phyloP scores from a whole-genome alignment of 2,888 invertebrate species.

The Oligia fasciuncula region DNA sequence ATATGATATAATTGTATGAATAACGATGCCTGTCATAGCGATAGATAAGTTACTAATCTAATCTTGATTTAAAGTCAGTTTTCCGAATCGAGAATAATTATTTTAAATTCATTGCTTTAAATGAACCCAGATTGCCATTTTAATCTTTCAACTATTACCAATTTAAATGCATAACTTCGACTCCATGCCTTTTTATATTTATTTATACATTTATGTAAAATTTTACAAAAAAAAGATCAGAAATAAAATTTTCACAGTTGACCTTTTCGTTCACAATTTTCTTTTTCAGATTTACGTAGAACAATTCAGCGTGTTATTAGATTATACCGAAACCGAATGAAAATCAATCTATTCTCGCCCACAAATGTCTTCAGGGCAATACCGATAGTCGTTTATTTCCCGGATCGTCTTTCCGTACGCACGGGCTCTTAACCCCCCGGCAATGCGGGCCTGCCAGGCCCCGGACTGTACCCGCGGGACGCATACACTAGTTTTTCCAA shows the following conservation, averaged over 20 bases:
- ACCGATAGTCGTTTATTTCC: slow-evolving; percentile 76
- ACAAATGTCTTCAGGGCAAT: slow-evolving; percentile 74
- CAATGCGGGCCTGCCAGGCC: slow-evolving; percentile 74
- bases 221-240: background rate
- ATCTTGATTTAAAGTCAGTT: slow-evolving; percentile 43
- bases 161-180: slow-evolving; percentile 10
- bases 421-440: slow-evolving; percentile 76
- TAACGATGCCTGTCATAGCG: slow-evolving; percentile 29
- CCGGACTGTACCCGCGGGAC: slow-evolving; percentile 80
- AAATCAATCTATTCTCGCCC: slow-evolving; percentile 73
- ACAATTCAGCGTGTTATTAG: slow-evolving; percentile 40
- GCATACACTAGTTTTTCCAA: slow-evolving; percentile 89
- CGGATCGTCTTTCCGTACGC: slow-evolving; percentile 66
- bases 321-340: slow-evolving; percentile 67
- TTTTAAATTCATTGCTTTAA: slow-evolving; percentile 34
- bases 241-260: background rate
- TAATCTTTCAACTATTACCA: slow-evolving; percentile 35
- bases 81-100: slow-evolving; percentile 28
- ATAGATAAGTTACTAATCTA: slow-evolving; percentile 43
- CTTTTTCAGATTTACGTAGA: slow-evolving; percentile 21
- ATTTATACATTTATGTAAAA: slow-evolving; percentile 6
- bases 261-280: slow-evolving; percentile 3
- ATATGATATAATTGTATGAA: slow-evolving; percentile 33
- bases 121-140: slow-evolving; percentile 34
- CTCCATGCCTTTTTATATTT: slow-evolving; percentile 17